Percentiles rank a stretch among this genome's conserved stretches.
phyloP scores from a whole-genome alignment of 2,888 invertebrate genomes.

The Eilema griseolum region DNA sequence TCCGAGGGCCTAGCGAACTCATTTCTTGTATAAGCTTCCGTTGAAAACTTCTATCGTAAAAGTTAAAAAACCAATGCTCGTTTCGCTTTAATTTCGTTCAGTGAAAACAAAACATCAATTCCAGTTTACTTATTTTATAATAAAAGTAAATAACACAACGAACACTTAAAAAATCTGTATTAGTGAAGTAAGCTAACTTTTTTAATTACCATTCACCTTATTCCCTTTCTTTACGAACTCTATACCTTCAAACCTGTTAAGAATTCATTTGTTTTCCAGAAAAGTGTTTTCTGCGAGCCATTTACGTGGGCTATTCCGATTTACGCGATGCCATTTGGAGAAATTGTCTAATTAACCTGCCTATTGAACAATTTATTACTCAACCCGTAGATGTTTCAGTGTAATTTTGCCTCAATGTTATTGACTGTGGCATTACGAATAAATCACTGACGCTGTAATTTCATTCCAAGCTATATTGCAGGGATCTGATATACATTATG shows the following conservation, averaged over 20 bases:
- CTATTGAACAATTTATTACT: slow-evolving; percentile 79
- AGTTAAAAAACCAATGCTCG: slow-evolving; percentile 63
- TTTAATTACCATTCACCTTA: slow-evolving; percentile 49
- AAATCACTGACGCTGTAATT: slow-evolving; percentile 66
- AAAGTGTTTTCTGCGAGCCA: slow-evolving; percentile 62
- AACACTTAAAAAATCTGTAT: slow-evolving; percentile 31
- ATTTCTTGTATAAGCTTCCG: slow-evolving; percentile 65
- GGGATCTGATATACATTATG: slow-evolving; percentile 40
- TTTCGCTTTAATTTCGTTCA: slow-evolving; percentile 43
- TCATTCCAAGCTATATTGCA: slow-evolving; percentile 52
- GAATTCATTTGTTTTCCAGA: slow-evolving; percentile 68
- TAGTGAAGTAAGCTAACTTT: slow-evolving; percentile 29
- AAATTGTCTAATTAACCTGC: slow-evolving; percentile 83
- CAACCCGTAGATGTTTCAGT: slow-evolving; percentile 66
- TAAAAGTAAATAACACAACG: slow-evolving; percentile 37
- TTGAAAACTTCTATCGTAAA: slow-evolving; percentile 66
- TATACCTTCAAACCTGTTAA: slow-evolving; percentile 57
- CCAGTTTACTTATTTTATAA: slow-evolving; percentile 43
- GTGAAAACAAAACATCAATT: slow-evolving; percentile 33
- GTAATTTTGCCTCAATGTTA: slow-evolving; percentile 72
- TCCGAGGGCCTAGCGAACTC: slow-evolving; percentile 61
- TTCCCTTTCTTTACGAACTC: slow-evolving; percentile 49
- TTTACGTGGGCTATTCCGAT: slow-evolving; percentile 68
- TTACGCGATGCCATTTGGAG: slow-evolving; percentile 73
- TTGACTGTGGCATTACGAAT: slow-evolving; percentile 71